Evolutionary conservation across 2,888 invertebrate species (phyloP).

Genomic region (Automeris io): DNA sequence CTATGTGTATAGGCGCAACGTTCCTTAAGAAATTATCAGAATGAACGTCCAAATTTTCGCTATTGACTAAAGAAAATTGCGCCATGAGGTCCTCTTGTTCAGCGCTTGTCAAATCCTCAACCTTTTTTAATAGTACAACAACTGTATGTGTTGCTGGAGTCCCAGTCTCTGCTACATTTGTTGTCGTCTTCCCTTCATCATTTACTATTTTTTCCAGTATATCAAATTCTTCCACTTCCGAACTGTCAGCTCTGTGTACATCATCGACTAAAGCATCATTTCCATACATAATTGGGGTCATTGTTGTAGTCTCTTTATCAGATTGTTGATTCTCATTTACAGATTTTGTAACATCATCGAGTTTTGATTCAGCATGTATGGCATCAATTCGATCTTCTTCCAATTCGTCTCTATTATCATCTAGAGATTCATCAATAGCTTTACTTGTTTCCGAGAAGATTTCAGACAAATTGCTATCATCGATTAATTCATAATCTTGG

Average conservation of each 20-base stretch:
- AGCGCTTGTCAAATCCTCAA: constrained; percentile 28
- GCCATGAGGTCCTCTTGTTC: constrained; percentile 32
- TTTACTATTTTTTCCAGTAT: constrained; percentile 2
- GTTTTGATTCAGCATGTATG: constrained; percentile 14
- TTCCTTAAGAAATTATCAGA: constrained; percentile 25
- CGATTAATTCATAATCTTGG: constrained; percentile 25
- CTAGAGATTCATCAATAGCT: constrained; percentile 11
- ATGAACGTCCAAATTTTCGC: constrained; percentile 29
- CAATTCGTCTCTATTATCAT: constrained; percentile 12
- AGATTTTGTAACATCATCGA: constrained; percentile 14
- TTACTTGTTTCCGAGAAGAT: constrained; percentile 16
- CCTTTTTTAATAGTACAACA: constrained; percentile 16
- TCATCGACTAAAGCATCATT: constrained; percentile 37
- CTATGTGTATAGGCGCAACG: constrained; percentile 29
- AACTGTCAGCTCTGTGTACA: constrained; percentile 14
- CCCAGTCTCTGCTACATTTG: constrained; percentile 3
- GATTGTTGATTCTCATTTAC: constrained; percentile 12
- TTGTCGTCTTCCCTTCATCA: constrained; percentile 13
- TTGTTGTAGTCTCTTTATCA: constrained; percentile 12
- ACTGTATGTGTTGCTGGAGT: constrained; percentile 2
- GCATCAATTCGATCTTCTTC: constrained; percentile 12
- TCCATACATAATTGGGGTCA: constrained; percentile 20
- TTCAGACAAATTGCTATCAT: constrained; percentile 25
- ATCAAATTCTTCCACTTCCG: constrained; percentile 10
- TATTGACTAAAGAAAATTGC: constrained; percentile 31